phyloP scores from a whole-genome alignment of 64 coral and sea anemone genomes.

The Stichodactyla helianthus region DNA sequence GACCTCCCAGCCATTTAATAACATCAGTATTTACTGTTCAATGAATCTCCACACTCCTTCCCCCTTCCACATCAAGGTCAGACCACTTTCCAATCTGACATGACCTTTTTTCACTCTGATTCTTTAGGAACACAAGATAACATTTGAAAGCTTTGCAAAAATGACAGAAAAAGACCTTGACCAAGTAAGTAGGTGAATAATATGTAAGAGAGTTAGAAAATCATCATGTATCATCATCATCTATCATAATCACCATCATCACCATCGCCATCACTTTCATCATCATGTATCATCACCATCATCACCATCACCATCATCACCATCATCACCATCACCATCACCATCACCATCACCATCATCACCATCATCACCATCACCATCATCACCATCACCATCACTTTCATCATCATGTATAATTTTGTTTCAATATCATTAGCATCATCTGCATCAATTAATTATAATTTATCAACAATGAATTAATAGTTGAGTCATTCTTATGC shows the following conservation, averaged over 20 bases:
- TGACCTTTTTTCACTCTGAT: not conserved
- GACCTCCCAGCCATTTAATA: no score
- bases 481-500: no score
- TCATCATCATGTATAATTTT: not conserved
- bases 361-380: not conserved
- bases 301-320: not conserved
- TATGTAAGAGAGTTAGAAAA: not conserved
- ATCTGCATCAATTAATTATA: not conserved
- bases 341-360: not conserved
- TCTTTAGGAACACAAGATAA: constrained; percentile 86
- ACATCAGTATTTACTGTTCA: no score
- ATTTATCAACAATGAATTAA: no score
- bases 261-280: not conserved
- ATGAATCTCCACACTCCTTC: no score
- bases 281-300: not conserved
- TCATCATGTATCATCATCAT: not conserved
- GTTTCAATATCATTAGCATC: not conserved
- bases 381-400: not conserved
- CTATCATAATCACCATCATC: not conserved
- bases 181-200: constrained; percentile 34
- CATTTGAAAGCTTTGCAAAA: constrained; percentile 79
- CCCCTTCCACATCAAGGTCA: no score
- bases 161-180: constrained; percentile 80
- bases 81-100: not conserved
- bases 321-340: not conserved